These are phyloP conservation scores for Cerastis leucographa DNA, from an alignment of 2,888 invertebrate species.

Conservation along the genomic window DNA sequence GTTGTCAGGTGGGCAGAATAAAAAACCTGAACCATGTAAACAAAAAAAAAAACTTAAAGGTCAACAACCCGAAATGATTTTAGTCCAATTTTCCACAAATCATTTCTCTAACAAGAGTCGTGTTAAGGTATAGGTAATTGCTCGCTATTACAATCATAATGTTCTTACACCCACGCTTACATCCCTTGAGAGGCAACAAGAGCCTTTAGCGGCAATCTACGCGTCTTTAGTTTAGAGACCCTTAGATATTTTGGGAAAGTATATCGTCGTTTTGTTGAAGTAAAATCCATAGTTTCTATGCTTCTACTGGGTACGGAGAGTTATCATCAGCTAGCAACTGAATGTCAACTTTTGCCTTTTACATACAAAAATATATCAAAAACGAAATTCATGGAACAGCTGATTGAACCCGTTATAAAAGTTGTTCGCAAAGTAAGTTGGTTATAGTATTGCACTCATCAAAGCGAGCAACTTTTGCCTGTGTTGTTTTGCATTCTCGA, in stretches of 20 bases:
- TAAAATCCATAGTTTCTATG: not conserved
- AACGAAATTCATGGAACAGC: not conserved
- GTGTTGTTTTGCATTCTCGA: too few relatives aligned
- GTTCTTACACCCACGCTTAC: slow-evolving; percentile 24
- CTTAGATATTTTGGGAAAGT: slow-evolving; percentile 27
- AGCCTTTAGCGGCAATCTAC: slow-evolving; percentile 34
- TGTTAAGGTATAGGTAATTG: slow-evolving; percentile 32
- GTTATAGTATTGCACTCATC: not conserved
- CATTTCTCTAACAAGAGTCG: not conserved
- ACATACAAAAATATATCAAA: not conserved
- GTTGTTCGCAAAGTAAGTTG: too few relatives aligned
- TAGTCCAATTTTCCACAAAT: not conserved
- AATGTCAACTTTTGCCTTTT: not conserved
- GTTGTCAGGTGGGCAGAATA: not conserved
- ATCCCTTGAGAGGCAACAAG: slow-evolving; percentile 14
- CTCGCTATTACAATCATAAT: slow-evolving; percentile 29
- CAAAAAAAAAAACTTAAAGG: slow-evolving; percentile 12
- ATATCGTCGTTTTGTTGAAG: not conserved
- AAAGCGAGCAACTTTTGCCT: not conserved
- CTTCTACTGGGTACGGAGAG: not conserved
- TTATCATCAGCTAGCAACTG: not conserved
- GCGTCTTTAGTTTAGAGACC: not conserved
- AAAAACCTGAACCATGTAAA: not conserved
- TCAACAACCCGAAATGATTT: not conserved
- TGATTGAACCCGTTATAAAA: not conserved